Base-by-base conservation (phyloP, 2,888 invertebrate species). In the Macrophya annulata region DNA sequence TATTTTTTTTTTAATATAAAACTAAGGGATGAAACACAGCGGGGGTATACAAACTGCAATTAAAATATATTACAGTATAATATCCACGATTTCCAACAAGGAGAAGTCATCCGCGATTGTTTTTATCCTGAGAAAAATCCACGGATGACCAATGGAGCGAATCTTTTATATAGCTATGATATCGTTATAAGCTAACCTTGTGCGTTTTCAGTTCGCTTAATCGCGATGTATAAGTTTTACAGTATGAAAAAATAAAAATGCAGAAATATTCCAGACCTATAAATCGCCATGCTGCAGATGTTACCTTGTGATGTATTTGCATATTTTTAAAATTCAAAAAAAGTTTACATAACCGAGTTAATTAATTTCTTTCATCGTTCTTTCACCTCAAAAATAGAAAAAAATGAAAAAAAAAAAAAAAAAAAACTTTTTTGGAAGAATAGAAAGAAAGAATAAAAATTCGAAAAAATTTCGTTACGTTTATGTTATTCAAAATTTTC, bases 111-210 rank as follows among this genome's bases (percentile, higher is more conserved):
- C 31, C 31, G 3, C 37, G 77, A 77, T 77, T 77, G 55, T 77
- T 55, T 77, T n/a, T 17, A 31, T 51, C 21, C 37, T 21, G 8
- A 31, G 37, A 77, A 77, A 77, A 77, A 77, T 77, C 55, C 51
- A 77, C 48, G 77, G 55, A 77, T 48, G 77, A 55, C 55, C 77
- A 55, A 77, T 77, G 48, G 37, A 77, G 77, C 77, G 77, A 77
- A 43, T 77, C 77, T 77, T 40, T 74, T 12, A 3, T 21, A 45
- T 3, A 45, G n/a, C 72, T 74, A 74, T 25, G 4, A 2, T 15
- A 3, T 37, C 15, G 4, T 12, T 1, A 45, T 74, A 25, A 68
- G 37, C 31, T 72, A 43, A 55, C 77, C 77, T 77, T 77, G 77
- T 37, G 10, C 25, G 37, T 48, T 77, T 77, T 77, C 51, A 8